Percentiles rank a stretch among this genome's conserved stretches.
Evolutionary conservation across 2,888 invertebrate species (phyloP).

Genomic region (Lasioglossum oenotherae): DNA sequence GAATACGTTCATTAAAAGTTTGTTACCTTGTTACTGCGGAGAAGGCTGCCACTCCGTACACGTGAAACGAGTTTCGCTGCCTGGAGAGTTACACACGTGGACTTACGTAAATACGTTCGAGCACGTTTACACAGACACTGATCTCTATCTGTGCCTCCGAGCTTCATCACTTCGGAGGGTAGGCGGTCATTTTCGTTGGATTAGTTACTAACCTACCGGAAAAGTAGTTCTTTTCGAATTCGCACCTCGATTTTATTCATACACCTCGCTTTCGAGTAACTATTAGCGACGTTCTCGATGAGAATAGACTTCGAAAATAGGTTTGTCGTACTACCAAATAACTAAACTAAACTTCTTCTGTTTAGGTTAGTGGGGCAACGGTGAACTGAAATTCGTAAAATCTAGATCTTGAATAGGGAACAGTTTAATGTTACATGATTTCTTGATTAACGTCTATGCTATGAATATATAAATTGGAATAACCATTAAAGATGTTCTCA

Average conservation of each 20-base stretch:
- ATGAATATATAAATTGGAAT: neutral
- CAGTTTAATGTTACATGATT: too few relatives aligned
- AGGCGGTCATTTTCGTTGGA: neutral
- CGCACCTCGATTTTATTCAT: neutral
- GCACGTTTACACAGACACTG: slow-evolving; percentile 16
- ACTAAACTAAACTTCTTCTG: neutral
- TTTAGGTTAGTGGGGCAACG: neutral
- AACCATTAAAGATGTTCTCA: neutral
- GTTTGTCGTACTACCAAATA: too few relatives aligned
- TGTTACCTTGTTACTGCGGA: slow-evolving; percentile 42
- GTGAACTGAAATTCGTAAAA: neutral
- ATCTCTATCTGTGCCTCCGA: slow-evolving; percentile 11
- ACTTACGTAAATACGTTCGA: slow-evolving; percentile 24
- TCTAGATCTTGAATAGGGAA: neutral
- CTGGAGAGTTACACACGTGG: slow-evolving; percentile 18
- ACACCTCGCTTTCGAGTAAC: neutral
- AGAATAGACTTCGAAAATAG: neutral
- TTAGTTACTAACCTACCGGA: neutral
- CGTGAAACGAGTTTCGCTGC: slow-evolving; percentile 36
- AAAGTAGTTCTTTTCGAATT: neutral
- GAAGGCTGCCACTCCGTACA: slow-evolving; percentile 25
- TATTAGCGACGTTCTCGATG: neutral
- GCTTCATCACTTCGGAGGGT: neutral
- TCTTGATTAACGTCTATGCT: too few relatives aligned
- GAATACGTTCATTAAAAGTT: slow-evolving; percentile 60